Evolutionary conservation across 2,797 vertebrate genomes (phyloP).

Genomic region (Premnoplex brunnescens): DNA sequence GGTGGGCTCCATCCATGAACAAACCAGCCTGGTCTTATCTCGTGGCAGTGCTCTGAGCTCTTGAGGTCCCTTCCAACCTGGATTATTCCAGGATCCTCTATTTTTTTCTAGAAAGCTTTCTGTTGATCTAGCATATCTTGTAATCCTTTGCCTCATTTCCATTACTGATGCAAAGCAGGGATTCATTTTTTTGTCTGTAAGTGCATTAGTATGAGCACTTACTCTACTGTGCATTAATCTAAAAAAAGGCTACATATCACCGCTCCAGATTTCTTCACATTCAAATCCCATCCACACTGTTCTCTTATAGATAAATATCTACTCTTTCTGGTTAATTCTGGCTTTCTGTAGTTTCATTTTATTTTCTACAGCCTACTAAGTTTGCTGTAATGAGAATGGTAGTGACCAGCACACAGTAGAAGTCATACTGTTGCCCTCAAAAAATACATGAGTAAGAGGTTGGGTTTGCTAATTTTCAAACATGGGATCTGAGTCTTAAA

Average conservation of each 20-base stretch:
- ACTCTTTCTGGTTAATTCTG: not conserved
- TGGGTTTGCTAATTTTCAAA: not conserved
- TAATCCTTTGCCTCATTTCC: not conserved
- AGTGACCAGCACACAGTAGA: not conserved
- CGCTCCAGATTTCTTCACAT: not conserved
- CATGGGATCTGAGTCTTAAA: not conserved
- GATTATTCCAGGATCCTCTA: not conserved
- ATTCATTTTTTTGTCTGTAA: not conserved
- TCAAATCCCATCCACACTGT: not conserved
- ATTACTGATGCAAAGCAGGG: not conserved
- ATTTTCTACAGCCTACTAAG: not conserved
- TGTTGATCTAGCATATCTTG: not conserved
- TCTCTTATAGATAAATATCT: not conserved
- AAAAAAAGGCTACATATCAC: not conserved
- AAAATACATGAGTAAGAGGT: not conserved
- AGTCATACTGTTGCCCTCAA: not conserved
- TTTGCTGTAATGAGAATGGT: not conserved
- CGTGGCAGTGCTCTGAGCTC: not conserved
- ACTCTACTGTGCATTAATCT: not conserved
- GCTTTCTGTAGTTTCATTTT: not conserved
- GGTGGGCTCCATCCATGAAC: fast-evolving
- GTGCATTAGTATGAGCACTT: not conserved
- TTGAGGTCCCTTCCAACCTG: not conserved
- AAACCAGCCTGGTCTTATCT: not conserved
- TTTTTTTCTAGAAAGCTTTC: not conserved